Conservation (phyloP, 2,113 vertebrate species). For the Halcyon malimbica region DNA sequence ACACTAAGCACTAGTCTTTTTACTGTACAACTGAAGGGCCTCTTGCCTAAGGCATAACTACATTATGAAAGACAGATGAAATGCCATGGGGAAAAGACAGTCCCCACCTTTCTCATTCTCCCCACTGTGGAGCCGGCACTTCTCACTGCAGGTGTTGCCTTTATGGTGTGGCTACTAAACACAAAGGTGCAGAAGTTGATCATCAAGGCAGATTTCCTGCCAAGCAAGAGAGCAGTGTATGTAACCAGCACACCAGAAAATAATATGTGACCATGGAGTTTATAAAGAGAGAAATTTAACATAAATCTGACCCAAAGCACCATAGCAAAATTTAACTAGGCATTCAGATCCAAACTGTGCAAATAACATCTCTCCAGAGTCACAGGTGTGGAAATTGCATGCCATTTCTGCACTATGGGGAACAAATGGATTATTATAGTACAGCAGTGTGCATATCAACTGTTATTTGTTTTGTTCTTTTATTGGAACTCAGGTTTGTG, state of each 20-base stretch:
- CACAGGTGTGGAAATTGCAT: constrained; percentile 70
- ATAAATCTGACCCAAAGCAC: constrained; percentile 24
- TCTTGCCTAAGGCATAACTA: not conserved
- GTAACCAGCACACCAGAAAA: constrained; percentile 41
- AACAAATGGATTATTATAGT: constrained; percentile 71
- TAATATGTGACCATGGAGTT: not conserved
- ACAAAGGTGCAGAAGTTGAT: not conserved
- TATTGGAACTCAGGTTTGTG: not conserved
- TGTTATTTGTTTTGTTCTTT: constrained; percentile 39
- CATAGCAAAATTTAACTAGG: constrained; percentile 42
- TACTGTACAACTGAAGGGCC: not conserved
- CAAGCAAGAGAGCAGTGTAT: constrained; percentile 10
- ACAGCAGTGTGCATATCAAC: constrained; percentile 36
- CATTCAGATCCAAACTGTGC: constrained; percentile 71
- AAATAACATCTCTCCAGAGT: constrained; percentile 66
- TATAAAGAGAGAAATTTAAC: constrained; percentile 40
- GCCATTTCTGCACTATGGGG: constrained; percentile 59
- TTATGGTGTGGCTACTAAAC: not conserved
- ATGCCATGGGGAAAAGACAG: not conserved
- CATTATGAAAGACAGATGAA: not conserved
- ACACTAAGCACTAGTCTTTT: not conserved
- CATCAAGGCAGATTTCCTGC: constrained; percentile 26
- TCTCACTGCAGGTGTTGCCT: not conserved
- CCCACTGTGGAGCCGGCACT: not conserved
- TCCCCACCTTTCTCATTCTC: not conserved